These are phyloP conservation scores for Pyrocoelia pectoralis DNA, from an alignment of 2,888 invertebrate species.

Conservation along the genomic window DNA sequence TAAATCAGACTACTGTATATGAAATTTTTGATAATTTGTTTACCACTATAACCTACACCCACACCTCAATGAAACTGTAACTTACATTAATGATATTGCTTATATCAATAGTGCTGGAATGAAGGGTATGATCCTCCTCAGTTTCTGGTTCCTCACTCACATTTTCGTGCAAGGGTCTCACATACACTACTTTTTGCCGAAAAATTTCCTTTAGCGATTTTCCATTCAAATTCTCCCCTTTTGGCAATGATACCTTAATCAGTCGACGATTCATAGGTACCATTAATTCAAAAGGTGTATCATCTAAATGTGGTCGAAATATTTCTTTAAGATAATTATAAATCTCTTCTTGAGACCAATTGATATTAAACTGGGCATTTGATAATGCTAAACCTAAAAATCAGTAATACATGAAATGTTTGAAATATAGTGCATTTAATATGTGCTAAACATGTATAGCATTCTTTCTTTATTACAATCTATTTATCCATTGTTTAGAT, in stretches of 20 bases:
- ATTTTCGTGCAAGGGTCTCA: not conserved
- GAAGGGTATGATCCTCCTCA: constrained; percentile 1
- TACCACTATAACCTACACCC: too few relatives aligned
- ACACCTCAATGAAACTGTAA: too few relatives aligned
- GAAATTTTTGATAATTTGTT: too few relatives aligned
- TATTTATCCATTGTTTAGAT: too few relatives aligned
- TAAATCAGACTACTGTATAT: too few relatives aligned
- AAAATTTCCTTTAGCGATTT: not conserved
- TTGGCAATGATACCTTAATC: not conserved
- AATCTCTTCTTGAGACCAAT: not conserved
- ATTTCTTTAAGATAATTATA: not conserved
- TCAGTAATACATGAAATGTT: constrained; percentile 2
- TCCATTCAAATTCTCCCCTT: not conserved
- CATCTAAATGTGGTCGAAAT: not conserved
- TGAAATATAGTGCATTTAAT: not conserved
- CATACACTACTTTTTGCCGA: not conserved
- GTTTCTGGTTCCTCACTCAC: not conserved
- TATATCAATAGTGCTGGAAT: not conserved
- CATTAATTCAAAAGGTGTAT: not conserved
- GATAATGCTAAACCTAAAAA: constrained; percentile 6
- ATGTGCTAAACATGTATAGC: too few relatives aligned
- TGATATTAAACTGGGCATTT: not conserved
- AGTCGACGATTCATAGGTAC: not conserved
- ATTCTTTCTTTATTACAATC: too few relatives aligned
- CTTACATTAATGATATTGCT: not conserved